Conservation (phyloP, 2,888 invertebrate genomes). For the Melieria omissa region DNA sequence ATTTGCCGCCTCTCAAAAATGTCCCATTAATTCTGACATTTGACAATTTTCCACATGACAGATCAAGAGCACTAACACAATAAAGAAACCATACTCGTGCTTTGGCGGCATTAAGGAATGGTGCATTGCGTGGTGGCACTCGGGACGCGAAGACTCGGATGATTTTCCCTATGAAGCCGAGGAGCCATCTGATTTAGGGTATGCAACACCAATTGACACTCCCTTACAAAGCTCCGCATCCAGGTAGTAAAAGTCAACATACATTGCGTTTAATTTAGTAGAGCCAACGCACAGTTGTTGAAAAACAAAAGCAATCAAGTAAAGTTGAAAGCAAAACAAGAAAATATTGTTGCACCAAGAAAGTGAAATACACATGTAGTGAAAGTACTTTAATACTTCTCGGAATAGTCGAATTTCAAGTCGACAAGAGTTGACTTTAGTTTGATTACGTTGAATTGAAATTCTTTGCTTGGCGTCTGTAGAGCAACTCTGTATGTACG, state of each 20-base stretch:
- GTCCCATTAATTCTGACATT: background rate
- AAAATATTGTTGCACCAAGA: background rate
- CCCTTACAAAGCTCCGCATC: conserved; percentile 81
- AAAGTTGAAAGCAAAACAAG: too few relatives aligned
- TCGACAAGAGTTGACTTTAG: too few relatives aligned
- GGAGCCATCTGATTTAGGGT: conserved; percentile 80
- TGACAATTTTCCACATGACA: conserved; percentile 37
- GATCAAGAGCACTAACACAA: conserved; percentile 64
- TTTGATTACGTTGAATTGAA: too few relatives aligned
- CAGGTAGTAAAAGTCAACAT: conserved; percentile 68
- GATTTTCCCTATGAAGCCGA: conserved; percentile 80
- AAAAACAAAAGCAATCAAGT: background rate
- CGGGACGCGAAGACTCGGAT: conserved; percentile 84
- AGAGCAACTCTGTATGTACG: too few relatives aligned
- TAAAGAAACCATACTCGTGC: conserved; percentile 63
- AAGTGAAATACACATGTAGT: background rate
- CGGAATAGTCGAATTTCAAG: too few relatives aligned
- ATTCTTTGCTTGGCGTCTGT: too few relatives aligned
- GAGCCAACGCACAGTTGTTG: background rate
- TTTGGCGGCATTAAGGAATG: conserved; percentile 73
- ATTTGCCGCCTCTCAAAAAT: conserved; percentile 1
- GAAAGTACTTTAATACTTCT: background rate
- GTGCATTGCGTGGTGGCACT: conserved; percentile 93
- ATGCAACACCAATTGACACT: conserved; percentile 86
- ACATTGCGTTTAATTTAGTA: conserved; percentile 25